Base-by-base conservation (phyloP, 2,113 vertebrate species). In the Ceratotherium simum region DNA sequence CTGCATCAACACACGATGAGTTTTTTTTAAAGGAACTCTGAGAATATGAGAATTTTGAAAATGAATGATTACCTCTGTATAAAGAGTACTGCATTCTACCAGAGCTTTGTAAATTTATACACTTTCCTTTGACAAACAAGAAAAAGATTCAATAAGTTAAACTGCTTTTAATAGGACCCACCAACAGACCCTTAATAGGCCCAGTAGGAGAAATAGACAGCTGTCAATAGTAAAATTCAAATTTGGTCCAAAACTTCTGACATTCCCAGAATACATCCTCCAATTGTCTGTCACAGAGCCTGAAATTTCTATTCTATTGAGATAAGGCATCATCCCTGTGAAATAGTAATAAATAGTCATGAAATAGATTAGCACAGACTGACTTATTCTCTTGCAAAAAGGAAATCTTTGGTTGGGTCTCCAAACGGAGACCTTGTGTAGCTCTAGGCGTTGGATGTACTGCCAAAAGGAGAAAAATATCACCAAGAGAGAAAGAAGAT, bases 31-130 rank as follows among this genome's bases (percentile, higher is more conserved):
- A 48, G 33, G 54, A 42, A 29, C 17, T 83, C 3, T 46, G 17
- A 85, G 31, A 60, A 67, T 65, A 46, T 25, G 58, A 95, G 27
- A 79, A 94, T 79, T 80, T 51, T 75, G 20, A 70, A 95, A 96
- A 83, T 25, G 14, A 86, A 79, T 80, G 8, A 76, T 94, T 78
- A 46, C 18, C 0, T 80, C 8, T 75, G 1, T 60, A 29, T 75
- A 87, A 79, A 86, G 48, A 76, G 18, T 48, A 94, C 3, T 64
- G 3, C 14, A 60, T 84, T 76, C 14, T 76, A 29, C 10, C 8
- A 72, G 42, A 83, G 23, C 2, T 48, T 73, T 84, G n/a, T n/a
- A 25, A 94, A 81, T 31, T 20, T 67, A 84, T 81, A 72, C 2
- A 25, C 6, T 88, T 83, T 95, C 9, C 7, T 62, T 78, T 88